A percentile compares a stretch with the other conserved stretches of the same genome.
These are phyloP conservation scores for Laspeyria flexula DNA, from an alignment of 2,888 invertebrate species.

Conservation along the genomic window DNA sequence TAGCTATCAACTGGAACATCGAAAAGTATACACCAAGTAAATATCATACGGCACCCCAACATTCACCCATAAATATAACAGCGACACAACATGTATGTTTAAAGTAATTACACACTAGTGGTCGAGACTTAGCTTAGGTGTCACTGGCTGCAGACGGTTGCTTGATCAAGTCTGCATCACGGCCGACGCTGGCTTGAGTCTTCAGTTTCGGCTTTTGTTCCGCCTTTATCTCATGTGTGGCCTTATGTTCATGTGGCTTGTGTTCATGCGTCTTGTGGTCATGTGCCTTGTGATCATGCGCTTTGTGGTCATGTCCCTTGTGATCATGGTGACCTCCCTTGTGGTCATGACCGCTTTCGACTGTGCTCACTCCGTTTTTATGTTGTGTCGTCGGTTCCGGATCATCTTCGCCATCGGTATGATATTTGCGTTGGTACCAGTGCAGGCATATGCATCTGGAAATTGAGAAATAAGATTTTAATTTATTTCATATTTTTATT, in stretches of 20 bases:
- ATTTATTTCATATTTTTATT: not conserved
- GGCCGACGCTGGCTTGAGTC: conserved; percentile 78
- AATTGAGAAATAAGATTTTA: conserved; percentile 10
- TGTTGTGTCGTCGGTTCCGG: conserved; percentile 77
- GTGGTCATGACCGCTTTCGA: conserved; percentile 66
- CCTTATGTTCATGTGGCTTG: conserved; percentile 21
- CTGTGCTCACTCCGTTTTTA: conserved; percentile 79
- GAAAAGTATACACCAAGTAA: conserved; percentile 33
- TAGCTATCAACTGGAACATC: conserved; percentile 26
- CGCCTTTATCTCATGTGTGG: conserved; percentile 28
- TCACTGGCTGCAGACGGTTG: conserved; percentile 79
- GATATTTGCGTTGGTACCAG: conserved; percentile 83
- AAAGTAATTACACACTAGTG: conserved; percentile 46
- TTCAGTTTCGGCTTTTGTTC: conserved; percentile 69
- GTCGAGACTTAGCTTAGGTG: conserved; percentile 68
- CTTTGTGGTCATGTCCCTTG: conserved; percentile 31
- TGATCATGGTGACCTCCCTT: conserved; percentile 31
- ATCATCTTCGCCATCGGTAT: conserved; percentile 73
- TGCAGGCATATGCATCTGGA: conserved; percentile 89
- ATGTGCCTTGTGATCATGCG: conserved; percentile 30
- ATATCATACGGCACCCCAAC: conserved; percentile 27
- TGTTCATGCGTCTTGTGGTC: conserved; percentile 20
- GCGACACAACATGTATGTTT: conserved; percentile 48
- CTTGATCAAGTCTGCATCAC: conserved; percentile 87
- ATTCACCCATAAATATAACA: conserved; percentile 21